Conservation (phyloP, 2,113 vertebrate genomes). For the Oxyruncus cristatus region DNA sequence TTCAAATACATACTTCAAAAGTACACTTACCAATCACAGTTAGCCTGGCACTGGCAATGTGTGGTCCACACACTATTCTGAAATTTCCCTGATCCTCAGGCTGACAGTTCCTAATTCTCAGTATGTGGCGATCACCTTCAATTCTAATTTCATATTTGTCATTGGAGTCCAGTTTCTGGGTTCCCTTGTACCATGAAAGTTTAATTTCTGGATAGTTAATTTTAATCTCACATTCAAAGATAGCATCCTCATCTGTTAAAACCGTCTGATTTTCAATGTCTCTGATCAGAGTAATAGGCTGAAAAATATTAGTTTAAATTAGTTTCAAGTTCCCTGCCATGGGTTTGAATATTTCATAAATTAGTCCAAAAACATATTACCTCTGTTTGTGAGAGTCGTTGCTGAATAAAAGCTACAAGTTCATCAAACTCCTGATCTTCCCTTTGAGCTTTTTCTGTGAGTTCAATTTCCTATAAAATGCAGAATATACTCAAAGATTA, state of each 20-base stretch:
- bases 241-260: conserved; percentile 80
- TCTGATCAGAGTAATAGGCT: conserved; percentile 90
- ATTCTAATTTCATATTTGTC: conserved; percentile 88
- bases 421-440: conserved; percentile 87
- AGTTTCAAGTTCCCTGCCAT: background rate
- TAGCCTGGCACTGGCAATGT: conserved; percentile 92
- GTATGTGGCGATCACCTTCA: conserved; percentile 81
- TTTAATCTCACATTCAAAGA: conserved; percentile 90
- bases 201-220: conserved; percentile 98
- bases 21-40: conserved; percentile 86
- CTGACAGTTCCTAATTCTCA: conserved; percentile 87
- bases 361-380: conserved; percentile 67
- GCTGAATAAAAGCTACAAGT: conserved; percentile 94
- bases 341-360: background rate
- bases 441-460: conserved; percentile 79
- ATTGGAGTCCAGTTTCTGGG: conserved; percentile 86
- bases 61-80: conserved; percentile 92
- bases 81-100: conserved; percentile 91
- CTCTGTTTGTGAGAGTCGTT: conserved; percentile 93
- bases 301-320: conserved; percentile 63
- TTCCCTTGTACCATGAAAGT: conserved; percentile 96
- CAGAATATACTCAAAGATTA: background rate
- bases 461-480: conserved; percentile 83
- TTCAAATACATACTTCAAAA: background rate
- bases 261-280: conserved; percentile 88